Conservation (phyloP, 2,113 vertebrate species). For the Lanius collurio region DNA sequence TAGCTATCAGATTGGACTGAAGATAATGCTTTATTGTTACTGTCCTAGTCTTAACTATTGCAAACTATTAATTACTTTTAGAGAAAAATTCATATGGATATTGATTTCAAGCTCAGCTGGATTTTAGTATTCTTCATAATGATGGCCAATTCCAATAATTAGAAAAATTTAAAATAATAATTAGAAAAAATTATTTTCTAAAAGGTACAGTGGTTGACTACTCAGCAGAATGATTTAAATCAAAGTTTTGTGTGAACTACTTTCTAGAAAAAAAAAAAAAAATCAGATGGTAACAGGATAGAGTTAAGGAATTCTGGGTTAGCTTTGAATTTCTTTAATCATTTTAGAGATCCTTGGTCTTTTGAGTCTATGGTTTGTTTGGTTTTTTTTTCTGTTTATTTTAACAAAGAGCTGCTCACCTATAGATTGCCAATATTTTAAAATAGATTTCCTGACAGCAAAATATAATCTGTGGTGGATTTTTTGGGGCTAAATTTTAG, state of each 20-base stretch:
- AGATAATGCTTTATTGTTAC: constrained; percentile 40
- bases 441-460: neutral
- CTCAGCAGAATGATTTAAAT: neutral
- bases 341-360: neutral
- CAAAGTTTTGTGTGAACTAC: neutral
- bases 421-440: neutral
- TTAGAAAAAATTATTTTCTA: constrained; percentile 36
- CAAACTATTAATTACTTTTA: constrained; percentile 62
- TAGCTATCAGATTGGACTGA: neutral
- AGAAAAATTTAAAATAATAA: constrained; percentile 27
- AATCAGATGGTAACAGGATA: neutral
- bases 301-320: neutral
- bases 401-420: neutral
- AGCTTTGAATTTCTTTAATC: neutral
- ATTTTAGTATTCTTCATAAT: constrained; percentile 23
- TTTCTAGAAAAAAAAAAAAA: rapidly evolving
- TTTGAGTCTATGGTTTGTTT: neutral
- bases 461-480: neutral
- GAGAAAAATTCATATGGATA: constrained; percentile 34
- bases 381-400: neutral
- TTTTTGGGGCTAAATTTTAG: neutral
- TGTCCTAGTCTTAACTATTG: constrained; percentile 16
- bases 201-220: neutral
- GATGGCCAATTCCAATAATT: constrained; percentile 55
- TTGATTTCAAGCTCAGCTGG: constrained; percentile 44